Evolutionary conservation across 2,113 vertebrate genomes (phyloP).

Genomic region (Neomonachus schauinslandi): DNA sequence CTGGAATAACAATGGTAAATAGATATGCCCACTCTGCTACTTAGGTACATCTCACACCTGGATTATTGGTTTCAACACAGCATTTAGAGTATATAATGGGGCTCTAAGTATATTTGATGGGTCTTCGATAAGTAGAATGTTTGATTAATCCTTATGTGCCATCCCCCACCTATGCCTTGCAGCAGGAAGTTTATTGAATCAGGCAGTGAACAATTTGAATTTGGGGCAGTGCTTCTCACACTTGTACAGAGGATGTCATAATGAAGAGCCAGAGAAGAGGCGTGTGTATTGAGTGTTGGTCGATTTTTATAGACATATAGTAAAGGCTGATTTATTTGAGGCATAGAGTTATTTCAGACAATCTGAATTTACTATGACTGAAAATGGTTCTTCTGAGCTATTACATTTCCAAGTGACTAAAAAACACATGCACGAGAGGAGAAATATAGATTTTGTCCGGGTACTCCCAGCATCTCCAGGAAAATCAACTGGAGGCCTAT

Average conservation of each 20-base stretch:
- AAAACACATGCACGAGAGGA: neutral
- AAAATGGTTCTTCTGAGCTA: slow-evolving; percentile 37
- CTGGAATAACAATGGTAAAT: neutral
- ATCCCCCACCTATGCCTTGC: neutral
- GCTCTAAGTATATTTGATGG: neutral
- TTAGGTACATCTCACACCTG: neutral
- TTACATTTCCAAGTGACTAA: slow-evolving; percentile 47
- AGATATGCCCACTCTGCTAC: neutral
- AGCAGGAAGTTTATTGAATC: slow-evolving; percentile 3
- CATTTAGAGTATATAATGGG: neutral
- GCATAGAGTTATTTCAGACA: slow-evolving; percentile 51
- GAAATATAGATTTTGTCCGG: slow-evolving; percentile 53
- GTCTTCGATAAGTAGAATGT: neutral
- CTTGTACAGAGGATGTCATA: neutral
- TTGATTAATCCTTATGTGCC: neutral
- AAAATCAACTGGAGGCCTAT: slow-evolving; percentile 40
- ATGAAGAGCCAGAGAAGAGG: slow-evolving; percentile 23
- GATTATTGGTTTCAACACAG: neutral
- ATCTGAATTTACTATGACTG: slow-evolving; percentile 37
- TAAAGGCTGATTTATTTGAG: slow-evolving; percentile 63
- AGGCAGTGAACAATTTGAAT: slow-evolving; percentile 10
- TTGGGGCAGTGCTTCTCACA: neutral
- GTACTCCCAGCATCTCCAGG: neutral
- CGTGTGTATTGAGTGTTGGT: neutral
- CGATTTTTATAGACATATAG: slow-evolving; percentile 47